phyloP scores from a whole-genome alignment of 2,888 invertebrate genomes.

The Anticlea derivata region DNA sequence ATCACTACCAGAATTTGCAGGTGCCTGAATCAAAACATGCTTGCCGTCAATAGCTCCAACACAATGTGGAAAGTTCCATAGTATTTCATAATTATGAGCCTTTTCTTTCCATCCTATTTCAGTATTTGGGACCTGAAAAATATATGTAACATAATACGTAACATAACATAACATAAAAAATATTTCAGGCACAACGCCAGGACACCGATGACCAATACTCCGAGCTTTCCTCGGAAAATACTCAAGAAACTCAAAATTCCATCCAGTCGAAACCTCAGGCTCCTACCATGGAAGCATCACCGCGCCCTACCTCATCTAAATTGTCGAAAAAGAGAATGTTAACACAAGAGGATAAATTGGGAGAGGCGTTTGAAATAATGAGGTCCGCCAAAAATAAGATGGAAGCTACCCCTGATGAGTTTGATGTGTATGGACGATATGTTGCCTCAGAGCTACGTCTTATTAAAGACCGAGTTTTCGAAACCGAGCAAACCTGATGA shows the following conservation, averaged over 20 bases:
- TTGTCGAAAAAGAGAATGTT: slow-evolving; percentile 1
- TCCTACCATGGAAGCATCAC: slow-evolving; percentile 1
- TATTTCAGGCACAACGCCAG: slow-evolving; percentile 3
- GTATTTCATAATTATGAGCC: background rate
- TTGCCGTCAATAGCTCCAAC: too few relatives aligned
- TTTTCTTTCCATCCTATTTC: background rate
- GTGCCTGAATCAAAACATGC: too few relatives aligned
- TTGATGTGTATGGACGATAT: slow-evolving; percentile 4
- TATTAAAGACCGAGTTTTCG: too few relatives aligned
- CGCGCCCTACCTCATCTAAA: slow-evolving; percentile 1
- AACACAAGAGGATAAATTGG: slow-evolving; percentile 1
- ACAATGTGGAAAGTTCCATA: background rate
- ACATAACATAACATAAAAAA: too few relatives aligned
- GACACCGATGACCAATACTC: background rate
- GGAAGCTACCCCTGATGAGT: too few relatives aligned
- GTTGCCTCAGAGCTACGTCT: background rate
- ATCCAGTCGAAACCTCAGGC: too few relatives aligned
- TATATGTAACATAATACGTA: background rate
- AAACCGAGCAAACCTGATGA: too few relatives aligned
- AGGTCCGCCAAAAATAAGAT: background rate
- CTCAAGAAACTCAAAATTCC: too few relatives aligned
- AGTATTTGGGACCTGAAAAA: background rate
- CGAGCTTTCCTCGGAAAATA: too few relatives aligned
- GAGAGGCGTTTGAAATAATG: slow-evolving; percentile 7
- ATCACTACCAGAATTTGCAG: too few relatives aligned